Conservation (phyloP, 2,113 vertebrate species). For the Baryphthengus martii region DNA sequence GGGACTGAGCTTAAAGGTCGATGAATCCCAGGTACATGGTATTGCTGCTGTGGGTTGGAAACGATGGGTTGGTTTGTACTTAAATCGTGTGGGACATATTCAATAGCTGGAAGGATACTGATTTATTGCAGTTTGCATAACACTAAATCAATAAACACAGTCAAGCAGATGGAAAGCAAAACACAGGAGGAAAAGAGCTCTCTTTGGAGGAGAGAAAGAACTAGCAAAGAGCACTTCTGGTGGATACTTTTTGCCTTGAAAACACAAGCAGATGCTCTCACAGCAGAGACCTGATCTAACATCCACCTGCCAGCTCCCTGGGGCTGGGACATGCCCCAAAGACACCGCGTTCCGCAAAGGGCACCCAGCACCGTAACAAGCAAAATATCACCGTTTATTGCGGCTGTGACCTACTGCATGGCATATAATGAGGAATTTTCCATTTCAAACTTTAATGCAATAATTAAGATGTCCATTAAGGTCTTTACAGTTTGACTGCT, state of each 20-base stretch:
- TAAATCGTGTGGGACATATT: background rate
- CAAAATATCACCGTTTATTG: slow-evolving; percentile 40
- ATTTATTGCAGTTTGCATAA: slow-evolving; percentile 32
- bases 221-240: background rate
- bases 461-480: slow-evolving; percentile 59
- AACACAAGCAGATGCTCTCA: slow-evolving; percentile 21
- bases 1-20: background rate
- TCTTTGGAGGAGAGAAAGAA: background rate
- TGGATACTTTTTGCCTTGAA: background rate
- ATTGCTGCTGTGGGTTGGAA: background rate
- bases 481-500: slow-evolving; percentile 55
- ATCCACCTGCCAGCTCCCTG: slow-evolving; percentile 24
- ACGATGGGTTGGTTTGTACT: background rate
- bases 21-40: background rate
- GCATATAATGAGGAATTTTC: slow-evolving; percentile 58
- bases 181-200: background rate
- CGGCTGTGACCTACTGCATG: slow-evolving; percentile 18
- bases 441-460: slow-evolving; percentile 64
- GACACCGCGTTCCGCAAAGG: slow-evolving; percentile 25
- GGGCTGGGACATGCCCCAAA: slow-evolving; percentile 19
- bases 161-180: slow-evolving; percentile 38
- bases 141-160: slow-evolving; percentile 22
- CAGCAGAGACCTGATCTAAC: background rate
- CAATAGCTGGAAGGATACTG: background rate
- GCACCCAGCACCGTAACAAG: background rate